These are phyloP conservation scores for Macropis europaea DNA, from an alignment of 2,888 invertebrate species.

Conservation along the genomic window DNA sequence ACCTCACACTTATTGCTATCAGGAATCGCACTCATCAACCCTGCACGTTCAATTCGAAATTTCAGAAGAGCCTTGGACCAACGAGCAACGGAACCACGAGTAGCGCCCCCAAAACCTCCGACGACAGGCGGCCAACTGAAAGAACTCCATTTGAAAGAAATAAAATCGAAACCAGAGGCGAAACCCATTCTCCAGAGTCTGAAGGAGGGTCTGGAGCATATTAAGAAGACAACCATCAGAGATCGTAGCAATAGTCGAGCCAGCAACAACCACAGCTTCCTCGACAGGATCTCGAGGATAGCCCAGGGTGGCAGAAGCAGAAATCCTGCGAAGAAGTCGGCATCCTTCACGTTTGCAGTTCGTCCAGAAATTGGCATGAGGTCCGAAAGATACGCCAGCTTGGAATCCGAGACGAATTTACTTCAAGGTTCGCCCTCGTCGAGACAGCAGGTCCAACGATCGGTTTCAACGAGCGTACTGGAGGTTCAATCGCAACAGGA, in stretches of 20 bases:
- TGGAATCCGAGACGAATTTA: slow-evolving; percentile 74
- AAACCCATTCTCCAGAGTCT: slow-evolving; percentile 76
- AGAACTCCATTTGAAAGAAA: slow-evolving; percentile 74
- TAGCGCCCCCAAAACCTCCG: slow-evolving; percentile 73
- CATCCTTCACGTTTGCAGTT: slow-evolving; percentile 76
- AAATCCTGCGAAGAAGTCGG: slow-evolving; percentile 77
- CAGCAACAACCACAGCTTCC: slow-evolving; percentile 67
- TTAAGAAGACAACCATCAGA: slow-evolving; percentile 75
- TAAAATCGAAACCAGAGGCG: slow-evolving; percentile 74
- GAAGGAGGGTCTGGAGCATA: slow-evolving; percentile 75
- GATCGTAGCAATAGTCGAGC: slow-evolving; percentile 69
- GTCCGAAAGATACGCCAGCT: slow-evolving; percentile 75
- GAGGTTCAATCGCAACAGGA: slow-evolving; percentile 71
- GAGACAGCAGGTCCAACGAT: slow-evolving; percentile 74
- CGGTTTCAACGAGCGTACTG: slow-evolving; percentile 76
- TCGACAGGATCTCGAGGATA: slow-evolving; percentile 76
- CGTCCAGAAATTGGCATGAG: slow-evolving; percentile 77
- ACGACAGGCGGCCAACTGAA: slow-evolving; percentile 67
- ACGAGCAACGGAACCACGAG: slow-evolving; percentile 75
- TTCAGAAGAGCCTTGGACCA: slow-evolving; percentile 76
- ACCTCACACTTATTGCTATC: too few species aligned
- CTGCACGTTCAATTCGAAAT: slow-evolving; percentile 25
- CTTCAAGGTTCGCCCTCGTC: slow-evolving; percentile 53
- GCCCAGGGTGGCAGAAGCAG: slow-evolving; percentile 74
- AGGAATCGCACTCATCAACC: not conserved